These are phyloP conservation scores for Phylloscopus collybita DNA, from an alignment of 2,797 vertebrate species.

Conservation along the genomic window DNA sequence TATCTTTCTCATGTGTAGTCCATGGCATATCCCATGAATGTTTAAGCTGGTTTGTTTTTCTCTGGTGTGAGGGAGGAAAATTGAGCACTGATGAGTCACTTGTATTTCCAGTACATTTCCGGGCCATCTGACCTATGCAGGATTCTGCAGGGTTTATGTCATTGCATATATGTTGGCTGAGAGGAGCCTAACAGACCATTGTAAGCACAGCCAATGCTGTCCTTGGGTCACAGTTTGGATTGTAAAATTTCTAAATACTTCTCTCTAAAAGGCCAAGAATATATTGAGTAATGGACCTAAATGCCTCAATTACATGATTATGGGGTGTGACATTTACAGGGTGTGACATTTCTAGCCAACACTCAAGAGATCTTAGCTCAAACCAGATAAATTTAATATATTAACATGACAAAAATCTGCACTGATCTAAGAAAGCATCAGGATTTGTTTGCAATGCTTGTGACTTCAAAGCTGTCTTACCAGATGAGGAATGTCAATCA, in stretches of 20 bases:
- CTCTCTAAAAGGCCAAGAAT: neutral
- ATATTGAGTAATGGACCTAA: neutral
- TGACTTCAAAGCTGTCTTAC: neutral
- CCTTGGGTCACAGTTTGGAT: neutral
- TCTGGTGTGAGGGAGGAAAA: neutral
- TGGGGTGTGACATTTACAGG: neutral
- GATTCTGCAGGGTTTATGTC: conserved; percentile 16
- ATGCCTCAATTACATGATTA: neutral
- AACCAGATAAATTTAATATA: neutral
- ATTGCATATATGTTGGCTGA: neutral
- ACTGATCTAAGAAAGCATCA: neutral
- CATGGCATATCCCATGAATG: neutral
- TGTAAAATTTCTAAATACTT: neutral
- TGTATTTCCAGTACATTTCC: neutral
- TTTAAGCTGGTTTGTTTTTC: neutral
- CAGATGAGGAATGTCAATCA: neutral
- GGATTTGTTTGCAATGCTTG: neutral
- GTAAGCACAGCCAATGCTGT: neutral
- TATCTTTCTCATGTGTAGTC: neutral
- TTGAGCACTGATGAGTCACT: neutral
- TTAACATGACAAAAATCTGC: neutral
- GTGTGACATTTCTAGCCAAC: neutral
- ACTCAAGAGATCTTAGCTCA: neutral
- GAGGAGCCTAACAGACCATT: neutral
- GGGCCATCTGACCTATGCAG: conserved; percentile 2